These are phyloP conservation scores for Parauchenoglanis punctatus DNA, from an alignment of 2,797 vertebrate species.

Conservation along the genomic window DNA sequence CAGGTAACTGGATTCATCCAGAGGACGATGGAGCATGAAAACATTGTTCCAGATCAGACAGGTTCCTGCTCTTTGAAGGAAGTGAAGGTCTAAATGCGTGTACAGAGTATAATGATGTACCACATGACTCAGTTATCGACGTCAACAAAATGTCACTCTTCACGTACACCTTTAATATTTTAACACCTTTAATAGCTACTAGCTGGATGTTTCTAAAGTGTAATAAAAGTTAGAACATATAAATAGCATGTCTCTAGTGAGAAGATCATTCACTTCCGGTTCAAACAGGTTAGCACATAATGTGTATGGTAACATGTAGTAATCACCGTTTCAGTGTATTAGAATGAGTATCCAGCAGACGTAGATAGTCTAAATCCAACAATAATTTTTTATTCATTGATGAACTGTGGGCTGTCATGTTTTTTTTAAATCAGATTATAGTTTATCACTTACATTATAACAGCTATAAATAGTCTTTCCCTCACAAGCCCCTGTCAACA, in stretches of 20 bases:
- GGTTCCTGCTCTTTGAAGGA: background rate
- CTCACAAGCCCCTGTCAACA: no score
- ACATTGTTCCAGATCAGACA: slow-evolving; percentile 21
- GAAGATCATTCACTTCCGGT: slow-evolving; percentile 2
- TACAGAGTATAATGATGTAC: background rate
- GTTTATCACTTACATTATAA: background rate
- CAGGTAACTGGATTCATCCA: slow-evolving; percentile 61
- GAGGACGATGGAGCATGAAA: slow-evolving; percentile 18
- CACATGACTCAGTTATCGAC: background rate
- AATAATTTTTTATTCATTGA: background rate
- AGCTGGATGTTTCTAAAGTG: background rate
- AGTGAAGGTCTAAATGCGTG: background rate
- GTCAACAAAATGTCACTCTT: background rate
- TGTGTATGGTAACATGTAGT: background rate
- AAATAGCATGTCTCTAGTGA: slow-evolving; percentile 3
- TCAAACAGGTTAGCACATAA: background rate
- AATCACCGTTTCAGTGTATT: background rate
- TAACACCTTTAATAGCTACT: background rate
- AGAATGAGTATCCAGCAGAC: background rate
- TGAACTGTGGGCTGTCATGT: background rate
- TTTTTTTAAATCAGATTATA: background rate
- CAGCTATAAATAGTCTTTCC: no score
- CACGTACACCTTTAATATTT: background rate
- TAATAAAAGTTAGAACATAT: slow-evolving; percentile 10
- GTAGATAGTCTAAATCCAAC: background rate